Base-by-base conservation (phyloP, 2,888 invertebrate species). In the Acanthopleura granulata region DNA sequence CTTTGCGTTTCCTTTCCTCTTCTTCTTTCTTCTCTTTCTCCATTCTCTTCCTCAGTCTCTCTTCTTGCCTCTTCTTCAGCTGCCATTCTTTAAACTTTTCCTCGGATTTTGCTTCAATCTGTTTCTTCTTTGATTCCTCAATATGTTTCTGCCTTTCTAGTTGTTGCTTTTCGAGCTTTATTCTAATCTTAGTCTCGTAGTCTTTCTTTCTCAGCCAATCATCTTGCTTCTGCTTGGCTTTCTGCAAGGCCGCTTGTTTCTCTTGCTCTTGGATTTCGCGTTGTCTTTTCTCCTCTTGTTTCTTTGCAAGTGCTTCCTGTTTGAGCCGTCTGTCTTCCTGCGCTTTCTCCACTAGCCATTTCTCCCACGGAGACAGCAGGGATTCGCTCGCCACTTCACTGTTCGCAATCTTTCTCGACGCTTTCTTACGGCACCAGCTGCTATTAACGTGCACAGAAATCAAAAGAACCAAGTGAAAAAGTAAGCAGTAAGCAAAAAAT, bases 341-440 rank as follows among this genome's bases (percentile, higher is more conserved):
- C 0, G 87, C 86, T 78, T 89, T 89, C 62, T 82, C 77, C 70
- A 88, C 82, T 1, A 89, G 75, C 89, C 89, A 89, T 50, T 82
- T 80, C 79, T 89, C 88, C 89, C 89, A 89, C 30, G 87, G 82
- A 30, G 86, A 87, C 78, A 87, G 49, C 22, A 15, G n/a, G n/a
- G 72, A 49, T 22, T 76, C 76, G 50, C 83, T 82, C 18, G 81
- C 83, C 18, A 84, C 84, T 76, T 83, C 84, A 61, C 25, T 16
- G 6, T 3, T 16, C 16, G 66, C 66, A 1, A 27, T 6, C 25
- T 66, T 66, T 25, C 66, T 66, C 66, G 29, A 16, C 22, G 25
- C 14, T 27, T 66, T 57, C 9, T 40, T 40, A 3, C 40, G 3
- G 40, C 40, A 40, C 40, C 40, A 40, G 40, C 40, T 40, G 40